Evolutionary conservation across 2,888 invertebrate species (phyloP), one percentile per base, ranked within the genome.

Genomic region (Zaprionus obscuricornis): DNA sequence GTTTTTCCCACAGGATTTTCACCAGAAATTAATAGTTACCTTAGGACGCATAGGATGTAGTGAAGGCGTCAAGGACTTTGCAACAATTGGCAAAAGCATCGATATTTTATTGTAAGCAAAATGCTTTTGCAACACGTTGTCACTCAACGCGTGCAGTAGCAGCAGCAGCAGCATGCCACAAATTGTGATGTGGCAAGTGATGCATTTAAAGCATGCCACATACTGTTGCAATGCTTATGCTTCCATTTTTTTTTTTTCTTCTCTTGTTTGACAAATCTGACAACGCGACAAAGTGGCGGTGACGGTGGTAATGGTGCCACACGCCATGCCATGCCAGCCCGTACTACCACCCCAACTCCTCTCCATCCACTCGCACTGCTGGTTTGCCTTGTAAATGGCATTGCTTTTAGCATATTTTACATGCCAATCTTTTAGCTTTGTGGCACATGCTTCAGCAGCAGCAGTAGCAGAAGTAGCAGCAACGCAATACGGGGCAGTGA

Each of bases 371-470:
- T 37, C n/a, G 16, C 17, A 8, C 18, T 6, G 17, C 16, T 36
- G n/a, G 31, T 11, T 14, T 3, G 5, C 18, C 0, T 11, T 42
- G 37, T 1, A 78, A 79, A 66, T 79, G 77, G 84, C 84, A 83
- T 67, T 67, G 84, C 86, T 85, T 79, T 79, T 81, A 79, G 84
- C 79, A 84, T 83, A 79, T 86, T 79, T 86, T 84, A 79, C 84
- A 79, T 79, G 78, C 86, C 78, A 83, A 79, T 85, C 86, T 83
- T 49, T 78, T 36, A 39, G 37, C 40, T 17, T 29, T 26, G 13
- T n/a, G 26, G 45, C 50, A 40, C 18, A 17, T 39, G 33, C 66
- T 56, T 42, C 43, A 49, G 18, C 31, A 39, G 36, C 13, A 31
- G 27, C 37, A 24, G 6, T 8, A 24, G 50, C 6, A 18, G 3